These are phyloP conservation scores for Phyto melanocephala DNA, from an alignment of 2,888 invertebrate genomes.

Conservation along the genomic window DNA sequence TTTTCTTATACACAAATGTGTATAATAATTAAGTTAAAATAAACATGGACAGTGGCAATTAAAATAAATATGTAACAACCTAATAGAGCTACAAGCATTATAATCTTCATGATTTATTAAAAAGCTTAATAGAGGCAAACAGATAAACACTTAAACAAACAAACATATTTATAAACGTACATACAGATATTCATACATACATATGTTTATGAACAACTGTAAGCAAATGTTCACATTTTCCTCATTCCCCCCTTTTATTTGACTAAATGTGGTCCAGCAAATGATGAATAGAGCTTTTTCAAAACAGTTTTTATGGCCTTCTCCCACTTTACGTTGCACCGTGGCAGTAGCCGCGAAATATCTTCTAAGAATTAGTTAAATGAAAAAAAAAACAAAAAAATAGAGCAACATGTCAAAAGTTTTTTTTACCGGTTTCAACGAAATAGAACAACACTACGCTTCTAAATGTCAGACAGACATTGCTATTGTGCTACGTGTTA, in stretches of 20 bases:
- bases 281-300: not conserved
- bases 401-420: constrained; percentile 36
- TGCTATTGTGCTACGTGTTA: too few species aligned
- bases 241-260: not conserved
- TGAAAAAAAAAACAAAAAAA: not conserved
- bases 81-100: not conserved
- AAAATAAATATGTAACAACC: constrained; percentile 6
- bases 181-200: not conserved
- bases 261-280: not conserved
- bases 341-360: constrained; percentile 48
- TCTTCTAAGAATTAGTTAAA: not conserved
- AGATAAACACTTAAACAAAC: not conserved
- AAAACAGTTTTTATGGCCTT: constrained; percentile 36
- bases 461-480: too few species aligned
- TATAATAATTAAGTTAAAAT: constrained; percentile 14
- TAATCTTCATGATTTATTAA: constrained; percentile 15
- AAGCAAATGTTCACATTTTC: too few species aligned
- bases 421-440: not conserved
- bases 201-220: too few species aligned
- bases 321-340: constrained; percentile 42
- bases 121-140: not conserved
- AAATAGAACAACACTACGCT: not conserved
- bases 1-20: not conserved
- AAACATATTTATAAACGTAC: not conserved
- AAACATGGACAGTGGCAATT: constrained; percentile 34